Evolutionary conservation across 2,797 vertebrate species (phyloP).

Genomic region (Falco cherrug): DNA sequence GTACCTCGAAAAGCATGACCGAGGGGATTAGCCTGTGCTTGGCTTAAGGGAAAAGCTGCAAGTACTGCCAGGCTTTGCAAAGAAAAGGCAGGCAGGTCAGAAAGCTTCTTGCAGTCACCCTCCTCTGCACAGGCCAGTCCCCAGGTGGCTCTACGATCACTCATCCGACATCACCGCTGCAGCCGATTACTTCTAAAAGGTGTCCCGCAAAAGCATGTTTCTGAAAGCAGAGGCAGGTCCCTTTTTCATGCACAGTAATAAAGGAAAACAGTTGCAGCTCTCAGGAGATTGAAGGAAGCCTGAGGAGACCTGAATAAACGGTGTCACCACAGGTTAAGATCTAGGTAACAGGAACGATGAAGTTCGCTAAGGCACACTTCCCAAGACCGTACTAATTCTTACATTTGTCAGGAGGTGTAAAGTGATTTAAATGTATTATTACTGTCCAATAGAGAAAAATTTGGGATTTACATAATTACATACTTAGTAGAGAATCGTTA

Average conservation of each 20-base stretch:
- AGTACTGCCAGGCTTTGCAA: background rate
- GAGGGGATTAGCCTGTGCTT: background rate
- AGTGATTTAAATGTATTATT: background rate
- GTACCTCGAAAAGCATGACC: background rate
- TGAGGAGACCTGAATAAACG: constrained; percentile 38
- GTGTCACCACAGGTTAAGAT: background rate
- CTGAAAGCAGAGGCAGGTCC: background rate
- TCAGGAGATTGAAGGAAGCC: constrained; percentile 42
- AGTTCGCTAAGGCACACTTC: background rate
- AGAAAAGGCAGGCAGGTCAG: background rate
- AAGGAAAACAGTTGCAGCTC: constrained; percentile 23
- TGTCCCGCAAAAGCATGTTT: background rate
- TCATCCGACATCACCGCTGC: fast-evolving
- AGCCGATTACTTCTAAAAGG: background rate
- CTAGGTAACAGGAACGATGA: background rate
- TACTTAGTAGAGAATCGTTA: background rate
- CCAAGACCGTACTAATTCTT: background rate
- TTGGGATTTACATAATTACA: background rate
- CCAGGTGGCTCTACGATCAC: background rate
- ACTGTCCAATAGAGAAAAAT: background rate
- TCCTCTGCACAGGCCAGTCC: background rate
- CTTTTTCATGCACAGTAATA: background rate
- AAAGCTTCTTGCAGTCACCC: background rate
- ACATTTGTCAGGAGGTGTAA: background rate
- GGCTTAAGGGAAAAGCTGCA: background rate